Evolutionary conservation across 2,113 vertebrate species (phyloP), one percentile per base, ranked within the genome.

Genomic region (Perca schrenkii): DNA sequence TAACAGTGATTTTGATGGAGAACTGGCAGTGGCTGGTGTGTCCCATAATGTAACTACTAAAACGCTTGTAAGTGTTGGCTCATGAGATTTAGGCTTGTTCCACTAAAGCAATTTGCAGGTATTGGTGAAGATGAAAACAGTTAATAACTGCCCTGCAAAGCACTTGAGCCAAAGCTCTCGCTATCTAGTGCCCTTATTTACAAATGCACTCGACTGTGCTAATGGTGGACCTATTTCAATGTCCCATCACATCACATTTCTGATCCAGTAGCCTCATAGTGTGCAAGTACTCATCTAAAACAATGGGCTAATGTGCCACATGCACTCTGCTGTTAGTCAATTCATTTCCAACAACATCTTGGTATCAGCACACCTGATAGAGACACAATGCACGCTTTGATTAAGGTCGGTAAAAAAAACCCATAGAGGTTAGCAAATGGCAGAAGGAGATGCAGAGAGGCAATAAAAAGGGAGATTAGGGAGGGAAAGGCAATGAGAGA

Each of bases 51-150:
- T 58, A 50, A 11, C 40, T 16, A n/a, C 52, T 80, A 60, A 52
- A 83, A 25, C 17, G 57, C 50, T 74, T 25, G 8, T 58, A 70
- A 73, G 60, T 81, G 84, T 80, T 84, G 85, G 62, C 71, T 88
- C 81, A 88, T 80, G 65, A 86, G 61, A 86, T 87, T 72, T 65
- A 74, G 64, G 76, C 84, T 46, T 31, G 80, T 85, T 86, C 90
- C 63, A 78, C 64, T 47, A 71, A 89, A 86, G 79, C 76, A 67
- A 88, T 88, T 88, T 82, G 79, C 74, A 88, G 74, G 43, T 69
- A 63, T 71, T 82, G 86, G 74, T 74, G 80, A 78, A 75, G 79
- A 84, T 74, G 82, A 89, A 86, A 68, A 19, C 63, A 54, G 79
- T 83, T 81, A 62, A 85, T 88, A 73, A 85, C 49, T 14, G 16